Percentiles rank a stretch among this genome's conserved stretches.
Evolutionary conservation across 1,140 invertebrate genomes (phyloP).

Genomic region (Heliothis subflexa): DNA sequence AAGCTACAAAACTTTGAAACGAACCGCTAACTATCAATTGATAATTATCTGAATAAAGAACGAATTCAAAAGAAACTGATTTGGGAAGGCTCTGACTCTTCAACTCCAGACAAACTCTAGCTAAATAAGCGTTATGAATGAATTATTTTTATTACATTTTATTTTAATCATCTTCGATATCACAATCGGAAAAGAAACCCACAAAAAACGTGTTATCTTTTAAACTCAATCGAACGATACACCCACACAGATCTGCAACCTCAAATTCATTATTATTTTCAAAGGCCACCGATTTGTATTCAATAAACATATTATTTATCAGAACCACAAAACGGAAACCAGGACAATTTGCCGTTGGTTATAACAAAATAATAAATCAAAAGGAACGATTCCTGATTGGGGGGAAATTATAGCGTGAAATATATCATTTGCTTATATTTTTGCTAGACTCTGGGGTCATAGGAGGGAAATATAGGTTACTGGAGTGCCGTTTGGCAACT

Average conservation of each 20-base stretch:
- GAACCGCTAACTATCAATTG: too few species aligned
- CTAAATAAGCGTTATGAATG: too few species aligned
- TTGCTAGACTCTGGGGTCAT: conserved; percentile 15
- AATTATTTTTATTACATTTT: too few species aligned
- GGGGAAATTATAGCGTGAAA: background rate
- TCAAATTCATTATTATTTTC: background rate
- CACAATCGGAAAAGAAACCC: too few species aligned
- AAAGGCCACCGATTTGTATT: background rate
- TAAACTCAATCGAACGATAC: too few species aligned
- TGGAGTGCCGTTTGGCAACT: background rate
- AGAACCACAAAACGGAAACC: background rate
- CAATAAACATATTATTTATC: background rate
- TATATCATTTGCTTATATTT: conserved; percentile 34
- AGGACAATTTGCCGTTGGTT: background rate
- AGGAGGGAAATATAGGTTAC: conserved; percentile 29
- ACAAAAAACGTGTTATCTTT: too few species aligned
- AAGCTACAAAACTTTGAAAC: too few species aligned
- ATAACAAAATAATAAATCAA: conserved; percentile 1
- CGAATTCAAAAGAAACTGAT: too few species aligned
- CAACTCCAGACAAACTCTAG: too few species aligned
- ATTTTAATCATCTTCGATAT: too few species aligned
- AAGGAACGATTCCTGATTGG: conserved; percentile 20
- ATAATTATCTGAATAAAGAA: too few species aligned
- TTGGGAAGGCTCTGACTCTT: too few species aligned
- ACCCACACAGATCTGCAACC: background rate